phyloP scores from a whole-genome alignment of 2,113 vertebrate species.

The Dryoscopus gambensis region DNA sequence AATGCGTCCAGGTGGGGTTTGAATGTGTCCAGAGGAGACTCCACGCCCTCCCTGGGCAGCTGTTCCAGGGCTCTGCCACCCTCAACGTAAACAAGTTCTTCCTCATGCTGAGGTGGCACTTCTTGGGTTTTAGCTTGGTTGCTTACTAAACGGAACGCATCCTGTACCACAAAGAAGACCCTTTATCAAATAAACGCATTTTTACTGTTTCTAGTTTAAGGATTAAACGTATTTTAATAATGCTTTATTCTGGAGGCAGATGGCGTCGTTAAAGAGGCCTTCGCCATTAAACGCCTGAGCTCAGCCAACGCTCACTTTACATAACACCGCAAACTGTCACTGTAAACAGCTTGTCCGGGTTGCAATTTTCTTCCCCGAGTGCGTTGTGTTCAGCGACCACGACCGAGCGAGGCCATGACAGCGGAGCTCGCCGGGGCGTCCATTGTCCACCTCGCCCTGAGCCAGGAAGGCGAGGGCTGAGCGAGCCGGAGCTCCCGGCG shows the following conservation, averaged over 20 bases:
- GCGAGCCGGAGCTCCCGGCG: not conserved
- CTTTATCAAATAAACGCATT: rapidly evolving
- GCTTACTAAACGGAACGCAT: no score
- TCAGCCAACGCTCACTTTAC: not conserved
- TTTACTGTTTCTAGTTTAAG: not conserved
- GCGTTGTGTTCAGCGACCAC: rapidly evolving
- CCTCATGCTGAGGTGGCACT: not conserved
- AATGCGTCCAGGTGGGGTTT: not conserved
- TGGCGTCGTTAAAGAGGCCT: not conserved
- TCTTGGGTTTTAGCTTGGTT: not conserved
- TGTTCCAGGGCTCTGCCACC: not conserved
- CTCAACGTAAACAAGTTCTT: not conserved
- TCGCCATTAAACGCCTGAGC: rapidly evolving
- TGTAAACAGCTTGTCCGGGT: not conserved
- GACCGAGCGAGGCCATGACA: rapidly evolving
- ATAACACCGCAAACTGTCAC: not conserved
- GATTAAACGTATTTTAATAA: not conserved
- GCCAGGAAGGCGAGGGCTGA: not conserved
- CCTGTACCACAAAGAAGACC: rapidly evolving
- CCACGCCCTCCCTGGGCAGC: not conserved
- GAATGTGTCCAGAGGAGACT: not conserved
- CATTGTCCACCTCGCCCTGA: not conserved
- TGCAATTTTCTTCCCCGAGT: not conserved
- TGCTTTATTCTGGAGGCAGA: not conserved
- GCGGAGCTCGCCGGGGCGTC: not conserved